phyloP scores from a whole-genome alignment of 30 jellyfish, hydroid and myxozoan species.

The Aurelia sp. region DNA sequence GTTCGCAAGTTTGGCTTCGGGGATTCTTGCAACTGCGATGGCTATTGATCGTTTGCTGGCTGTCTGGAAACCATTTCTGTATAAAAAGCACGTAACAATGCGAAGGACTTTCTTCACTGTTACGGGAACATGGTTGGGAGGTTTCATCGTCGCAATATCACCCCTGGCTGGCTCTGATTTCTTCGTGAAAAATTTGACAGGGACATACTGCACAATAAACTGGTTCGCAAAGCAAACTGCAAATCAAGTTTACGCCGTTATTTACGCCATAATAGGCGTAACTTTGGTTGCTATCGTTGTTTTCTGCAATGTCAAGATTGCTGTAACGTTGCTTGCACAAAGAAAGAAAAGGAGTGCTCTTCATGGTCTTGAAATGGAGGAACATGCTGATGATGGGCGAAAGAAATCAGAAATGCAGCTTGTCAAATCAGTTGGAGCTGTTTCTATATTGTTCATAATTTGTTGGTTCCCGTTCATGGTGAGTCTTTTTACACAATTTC shows the following conservation, averaged over 20 bases:
- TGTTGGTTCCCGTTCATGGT: constrained; percentile 86
- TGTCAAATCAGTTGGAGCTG: constrained; percentile 58
- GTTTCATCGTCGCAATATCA: constrained; percentile 36
- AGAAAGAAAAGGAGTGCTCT: constrained; percentile 19
- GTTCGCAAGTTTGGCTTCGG: constrained; percentile 78
- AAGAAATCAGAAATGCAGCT: constrained; percentile 59
- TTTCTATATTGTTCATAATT: constrained; percentile 48
- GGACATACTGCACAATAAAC: constrained; percentile 72
- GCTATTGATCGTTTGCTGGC: constrained; percentile 65
- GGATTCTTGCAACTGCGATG: constrained; percentile 72
- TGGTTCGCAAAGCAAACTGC: constrained; percentile 70
- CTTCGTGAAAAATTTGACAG: constrained; percentile 61
- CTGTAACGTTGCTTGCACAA: constrained; percentile 1
- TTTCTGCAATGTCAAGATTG: constrained; percentile 48
- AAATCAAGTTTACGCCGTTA: constrained; percentile 47
- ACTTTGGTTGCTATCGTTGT: constrained; percentile 33
- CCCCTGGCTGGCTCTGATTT: constrained; percentile 70
- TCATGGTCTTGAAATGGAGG: constrained; percentile 28
- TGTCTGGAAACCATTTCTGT: constrained; percentile 55
- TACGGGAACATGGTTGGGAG: constrained; percentile 29
- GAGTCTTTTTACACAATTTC: neutral
- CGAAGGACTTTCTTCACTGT: constrained; percentile 33
- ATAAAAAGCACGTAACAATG: constrained; percentile 46
- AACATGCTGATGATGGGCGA: neutral
- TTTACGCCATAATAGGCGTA: constrained; percentile 64